Evolutionary conservation across 2,797 vertebrate genomes (phyloP), one percentile per base, ranked within the genome.

Genomic region (Yasuhikotakia modesta): DNA sequence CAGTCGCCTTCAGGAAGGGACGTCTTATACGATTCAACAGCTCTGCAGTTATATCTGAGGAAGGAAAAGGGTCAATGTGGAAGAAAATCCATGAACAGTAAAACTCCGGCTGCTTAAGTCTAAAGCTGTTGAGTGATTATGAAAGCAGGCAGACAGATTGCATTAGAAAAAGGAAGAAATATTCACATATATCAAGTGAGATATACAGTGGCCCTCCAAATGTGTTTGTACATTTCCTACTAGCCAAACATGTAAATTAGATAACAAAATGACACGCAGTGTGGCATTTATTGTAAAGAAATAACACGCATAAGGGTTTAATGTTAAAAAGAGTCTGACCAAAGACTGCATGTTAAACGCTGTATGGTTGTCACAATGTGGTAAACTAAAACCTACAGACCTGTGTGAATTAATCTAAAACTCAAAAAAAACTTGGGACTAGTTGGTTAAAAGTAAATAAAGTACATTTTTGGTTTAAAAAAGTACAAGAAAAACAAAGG

Each of bases 21-120:
- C 69, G 52, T 48, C 67, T 32, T 70, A 39, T 16, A 12, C 11
- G 66, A 63, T 70, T 70, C 67, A 70, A 64, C 46, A 24, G 58
- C 76, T 78, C 58, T 45, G 53, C 76, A 55, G 53, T 78, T 63
- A 78, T 77, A 61, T 43, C 32, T 4, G 19, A 78, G 58, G 35
- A 46, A 78, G 55, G 58, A 55, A 63, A 70, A 78, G 70, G 48
- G 30, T 53, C 57, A 64, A 22, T 53, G 58, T 53, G 48, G 32
- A 78, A 30, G 58, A 53, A 70, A 63, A 64, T 71, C 68, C 57
- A 70, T 43, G 60, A 52, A 61, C 67, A 63, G 45, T 77, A 61
- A 67, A 77, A 77, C 35, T n/a, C 10, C 2, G 16, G 61, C 61
- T 43, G 30, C 14, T 66, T 21, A 22, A 24, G n/a, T 65, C 8